phyloP scores from a whole-genome alignment of 2,797 vertebrate species.

The Enteromius treurensis region DNA sequence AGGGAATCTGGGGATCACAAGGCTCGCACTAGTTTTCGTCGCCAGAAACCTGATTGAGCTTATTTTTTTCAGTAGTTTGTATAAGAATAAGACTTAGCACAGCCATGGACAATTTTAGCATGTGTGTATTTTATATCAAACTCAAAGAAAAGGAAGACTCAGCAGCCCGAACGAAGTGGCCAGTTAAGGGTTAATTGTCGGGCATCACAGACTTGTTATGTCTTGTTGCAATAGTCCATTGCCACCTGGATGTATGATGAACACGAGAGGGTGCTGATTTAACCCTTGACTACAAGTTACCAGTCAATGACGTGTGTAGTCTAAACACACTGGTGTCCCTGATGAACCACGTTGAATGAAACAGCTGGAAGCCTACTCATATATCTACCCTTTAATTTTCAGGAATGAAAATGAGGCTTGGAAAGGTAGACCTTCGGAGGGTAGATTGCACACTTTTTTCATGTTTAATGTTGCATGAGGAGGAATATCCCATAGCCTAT shows the following conservation, averaged over 20 bases:
- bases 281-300: neutral
- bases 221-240: slow-evolving; percentile 12
- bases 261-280: neutral
- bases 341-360: neutral
- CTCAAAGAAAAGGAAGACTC: neutral
- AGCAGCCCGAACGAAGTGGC: neutral
- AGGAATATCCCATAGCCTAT: neutral
- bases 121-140: neutral
- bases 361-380: slow-evolving; percentile 10
- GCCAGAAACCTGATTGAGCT: slow-evolving; percentile 6
- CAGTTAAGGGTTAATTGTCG: slow-evolving; percentile 1
- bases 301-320: neutral
- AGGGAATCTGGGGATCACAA: slow-evolving; percentile 51
- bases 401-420: neutral
- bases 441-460: neutral
- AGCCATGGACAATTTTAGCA: neutral
- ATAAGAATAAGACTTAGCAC: neutral
- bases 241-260: slow-evolving; percentile 19
- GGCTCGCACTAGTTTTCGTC: slow-evolving; percentile 15
- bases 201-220: slow-evolving; percentile 19
- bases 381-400: neutral
- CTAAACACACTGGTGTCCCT: neutral
- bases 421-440: neutral
- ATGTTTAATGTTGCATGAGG: neutral
- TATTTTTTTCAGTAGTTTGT: neutral